Evolutionary conservation across 1,140 invertebrate species (phyloP).

Genomic region (Artemia franciscana): DNA sequence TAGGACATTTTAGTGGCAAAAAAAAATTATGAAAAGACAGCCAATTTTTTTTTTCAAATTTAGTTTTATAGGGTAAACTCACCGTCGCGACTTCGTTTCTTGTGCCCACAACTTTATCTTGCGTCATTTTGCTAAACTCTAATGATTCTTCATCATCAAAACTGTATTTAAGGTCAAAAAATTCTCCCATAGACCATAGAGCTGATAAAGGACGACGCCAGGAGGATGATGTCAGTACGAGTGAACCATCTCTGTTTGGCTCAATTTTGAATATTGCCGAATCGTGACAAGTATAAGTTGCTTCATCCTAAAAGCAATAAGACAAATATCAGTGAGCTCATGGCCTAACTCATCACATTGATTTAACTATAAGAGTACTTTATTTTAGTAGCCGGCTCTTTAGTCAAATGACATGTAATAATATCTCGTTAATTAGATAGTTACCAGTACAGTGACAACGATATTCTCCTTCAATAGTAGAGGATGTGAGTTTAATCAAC

Average conservation of each 20-base stretch:
- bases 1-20: too few relatives aligned
- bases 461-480: too few relatives aligned
- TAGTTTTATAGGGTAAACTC: too few relatives aligned
- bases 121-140: slow-evolving; percentile 65
- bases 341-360: background rate
- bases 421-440: too few relatives aligned
- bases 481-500: too few relatives aligned
- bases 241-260: slow-evolving; percentile 38
- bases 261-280: slow-evolving; percentile 57
- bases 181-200: slow-evolving; percentile 49
- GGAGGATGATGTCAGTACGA: slow-evolving; percentile 60
- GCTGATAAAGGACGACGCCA: slow-evolving; percentile 59
- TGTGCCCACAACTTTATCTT: slow-evolving; percentile 64
- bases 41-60: too few relatives aligned
- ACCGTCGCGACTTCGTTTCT: slow-evolving; percentile 45
- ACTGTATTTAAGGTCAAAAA: slow-evolving; percentile 41
- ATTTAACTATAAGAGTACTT: background rate
- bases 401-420: too few relatives aligned
- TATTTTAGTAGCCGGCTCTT: too few relatives aligned
- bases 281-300: slow-evolving; percentile 51
- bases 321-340: slow-evolving; percentile 8
- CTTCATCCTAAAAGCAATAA: slow-evolving; percentile 32
- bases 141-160: slow-evolving; percentile 66
- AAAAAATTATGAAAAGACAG: too few relatives aligned
- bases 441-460: too few relatives aligned